Evolutionary conservation across 2,888 invertebrate genomes (phyloP), one percentile per base, ranked within the genome.

Genomic region (Campoplex nolae): DNA sequence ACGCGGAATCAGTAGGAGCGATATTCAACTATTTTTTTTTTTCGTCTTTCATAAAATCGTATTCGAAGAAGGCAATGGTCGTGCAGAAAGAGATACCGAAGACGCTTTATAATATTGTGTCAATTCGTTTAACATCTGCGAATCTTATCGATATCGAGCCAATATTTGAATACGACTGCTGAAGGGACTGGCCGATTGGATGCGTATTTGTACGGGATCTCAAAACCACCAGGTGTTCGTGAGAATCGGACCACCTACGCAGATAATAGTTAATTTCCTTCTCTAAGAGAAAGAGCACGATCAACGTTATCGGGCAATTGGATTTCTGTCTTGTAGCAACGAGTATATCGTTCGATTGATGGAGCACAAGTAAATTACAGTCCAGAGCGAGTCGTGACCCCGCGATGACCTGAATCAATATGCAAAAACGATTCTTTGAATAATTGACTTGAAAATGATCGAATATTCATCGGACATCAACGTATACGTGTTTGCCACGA

Each of bases 281-380:
- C 48, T 28, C 48, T 23, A 70, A 48, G 70, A 48, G 45, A 48
- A 70, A 32, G 70, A 48, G 70, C 70, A 48, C 48, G 48, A 18
- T 70, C 70, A 70, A 48, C 70, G 70, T 48, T 48, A 16, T 32
- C 23, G 48, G 28, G 1, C 48, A n/a, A 48, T 70, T 28, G 48
- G 70, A 70, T 70, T 45, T 48, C 48, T 48, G 28, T 48, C 48
- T 48, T 28, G 16, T 2, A 7, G 28, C 16, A 48, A 48, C 16
- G 58, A 28, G 70, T 7, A 48, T 48, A 70, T 70, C 16, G 28
- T 70, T 28, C 28, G 3, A 32, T 28, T 48, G 45, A 45, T 38
- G 16, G 3, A 6, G 7, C 48, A 48, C 70, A 48, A 48, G 70
- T 48, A 28, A 45, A 70, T 48, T 28, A 45, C 23, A 13, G 23